phyloP scores from a whole-genome alignment of 2,888 invertebrate genomes.

The Apotomis capreana region DNA sequence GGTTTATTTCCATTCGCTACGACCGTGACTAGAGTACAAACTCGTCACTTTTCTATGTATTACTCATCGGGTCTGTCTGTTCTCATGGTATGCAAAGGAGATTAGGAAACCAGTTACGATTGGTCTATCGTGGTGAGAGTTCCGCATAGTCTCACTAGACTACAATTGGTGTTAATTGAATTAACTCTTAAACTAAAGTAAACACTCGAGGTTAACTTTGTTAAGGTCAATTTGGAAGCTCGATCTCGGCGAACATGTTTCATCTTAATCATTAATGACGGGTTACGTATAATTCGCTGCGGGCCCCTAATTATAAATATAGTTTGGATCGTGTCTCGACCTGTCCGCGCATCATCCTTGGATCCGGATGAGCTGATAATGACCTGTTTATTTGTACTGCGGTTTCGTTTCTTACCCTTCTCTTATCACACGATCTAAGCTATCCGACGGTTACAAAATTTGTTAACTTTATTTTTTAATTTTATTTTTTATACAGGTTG shows the following conservation, averaged over 20 bases:
- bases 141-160: slow-evolving; percentile 27
- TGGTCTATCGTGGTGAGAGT: slow-evolving; percentile 27
- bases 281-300: slow-evolving; percentile 21
- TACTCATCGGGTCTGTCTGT: slow-evolving; percentile 65
- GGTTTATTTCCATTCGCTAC: slow-evolving; percentile 58
- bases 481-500: slow-evolving; percentile 62
- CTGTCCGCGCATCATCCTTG: slow-evolving; percentile 67
- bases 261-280: slow-evolving; percentile 32
- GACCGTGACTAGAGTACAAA: slow-evolving; percentile 57
- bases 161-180: slow-evolving; percentile 32
- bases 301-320: slow-evolving; percentile 45
- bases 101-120: slow-evolving; percentile 56
- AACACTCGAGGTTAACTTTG: slow-evolving; percentile 27
- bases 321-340: slow-evolving; percentile 73
- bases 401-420: slow-evolving; percentile 79
- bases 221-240: slow-evolving; percentile 32
- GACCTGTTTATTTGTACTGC: slow-evolving; percentile 71
- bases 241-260: slow-evolving; percentile 17
- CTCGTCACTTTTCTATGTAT: slow-evolving; percentile 59
- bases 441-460: slow-evolving; percentile 70
- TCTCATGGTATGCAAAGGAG: slow-evolving; percentile 66
- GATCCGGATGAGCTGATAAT: slow-evolving; percentile 74
- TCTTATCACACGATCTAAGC: slow-evolving; percentile 72
- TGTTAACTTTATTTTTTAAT: slow-evolving; percentile 73
- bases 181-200: slow-evolving; percentile 31